Base-by-base conservation (phyloP, 2,888 invertebrate species). In the Lasioglossum oenotherae region DNA sequence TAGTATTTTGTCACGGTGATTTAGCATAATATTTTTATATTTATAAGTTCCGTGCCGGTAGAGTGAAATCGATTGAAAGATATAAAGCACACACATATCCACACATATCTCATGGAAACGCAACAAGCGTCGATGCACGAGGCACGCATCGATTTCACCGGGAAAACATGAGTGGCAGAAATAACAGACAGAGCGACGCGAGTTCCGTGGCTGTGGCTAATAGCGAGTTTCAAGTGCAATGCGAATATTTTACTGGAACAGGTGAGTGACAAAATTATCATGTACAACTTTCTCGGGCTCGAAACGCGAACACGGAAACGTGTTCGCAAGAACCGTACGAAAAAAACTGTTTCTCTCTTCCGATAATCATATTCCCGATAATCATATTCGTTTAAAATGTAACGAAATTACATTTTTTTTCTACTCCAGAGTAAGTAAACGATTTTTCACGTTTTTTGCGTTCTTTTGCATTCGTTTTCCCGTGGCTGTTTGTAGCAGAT, bases 51-150 rank as follows among this genome's bases (percentile, higher is more conserved):
- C 19, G 16, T 41, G 67, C n/a, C 27, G 31, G 41, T 19, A 31
- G 64, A 82, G 64, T 31, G 76, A 75, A 44, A 46, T 44, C n/a
- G 69, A 2, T 64, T 23, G n/a, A 46, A n/a, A 67, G 35, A 41
- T 23, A 38, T 23, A 35, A 64, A 72, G 16, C 64, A 64, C 35
- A 31, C 31, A 53, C 57, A 57, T 67, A 80, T 78, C 86, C 35
- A 31, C 31, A 53, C 57, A 57, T 67, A 80, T 78, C 86, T 49
- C 71, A 80, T 74, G 72, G 71, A 87, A 82, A 88, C 87, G 90
- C 90, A 90, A 90, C 90, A 90, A 90, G 90, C 90, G 84, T 90
- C 80, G 73, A 88, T 86, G 83, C 86, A 83, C 77, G 78, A 80
- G 84, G 69, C 84, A 84, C 82, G 67, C 88, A 88, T 88, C 83